These are phyloP conservation scores for Cremastinae sp. DNA, from an alignment of 2,888 invertebrate species.

Conservation along the genomic window DNA sequence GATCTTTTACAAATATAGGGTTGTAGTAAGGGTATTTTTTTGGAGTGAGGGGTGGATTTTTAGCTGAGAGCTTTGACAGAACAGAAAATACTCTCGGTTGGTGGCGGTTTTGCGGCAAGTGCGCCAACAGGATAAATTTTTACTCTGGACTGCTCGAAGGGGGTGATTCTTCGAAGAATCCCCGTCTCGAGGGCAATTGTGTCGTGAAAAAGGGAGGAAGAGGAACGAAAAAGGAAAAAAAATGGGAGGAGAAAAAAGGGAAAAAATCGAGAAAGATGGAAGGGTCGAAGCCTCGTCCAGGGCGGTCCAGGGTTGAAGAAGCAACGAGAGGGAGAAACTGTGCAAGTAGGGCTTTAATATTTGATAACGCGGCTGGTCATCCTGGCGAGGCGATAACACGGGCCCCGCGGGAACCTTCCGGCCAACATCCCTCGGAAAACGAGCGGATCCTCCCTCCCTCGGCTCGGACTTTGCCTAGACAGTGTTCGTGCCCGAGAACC, in stretches of 20 bases:
- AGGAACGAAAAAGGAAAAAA: conserved; percentile 60
- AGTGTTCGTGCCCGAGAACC: too few species aligned
- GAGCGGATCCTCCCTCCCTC: conserved; percentile 60
- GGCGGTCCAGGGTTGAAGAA: conserved; percentile 58
- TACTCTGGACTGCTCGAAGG: conserved; percentile 20
- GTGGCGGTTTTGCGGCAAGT: conserved; percentile 20
- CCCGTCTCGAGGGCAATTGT: conserved; percentile 3
- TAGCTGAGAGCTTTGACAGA: background rate
- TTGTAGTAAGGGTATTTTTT: too few species aligned
- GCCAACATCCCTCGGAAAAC: conserved; percentile 78
- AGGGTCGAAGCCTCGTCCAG: conserved; percentile 58
- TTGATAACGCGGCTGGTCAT: conserved; percentile 80
- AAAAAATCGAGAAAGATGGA: conserved; percentile 16
- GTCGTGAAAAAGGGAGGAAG: conserved; percentile 52
- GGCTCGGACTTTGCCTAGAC: background rate
- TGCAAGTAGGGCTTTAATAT: conserved; percentile 80
- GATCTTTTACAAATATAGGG: too few species aligned
- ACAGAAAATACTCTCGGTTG: background rate
- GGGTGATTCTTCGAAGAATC: too few species aligned
- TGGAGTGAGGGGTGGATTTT: background rate
- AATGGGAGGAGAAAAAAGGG: conserved; percentile 46
- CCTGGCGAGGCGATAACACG: conserved; percentile 80
- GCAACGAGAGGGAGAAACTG: conserved; percentile 68
- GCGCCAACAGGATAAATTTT: conserved; percentile 60
- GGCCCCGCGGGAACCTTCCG: conserved; percentile 79